Conservation (phyloP, 1,140 invertebrate genomes). For the Ephestia elutella region DNA sequence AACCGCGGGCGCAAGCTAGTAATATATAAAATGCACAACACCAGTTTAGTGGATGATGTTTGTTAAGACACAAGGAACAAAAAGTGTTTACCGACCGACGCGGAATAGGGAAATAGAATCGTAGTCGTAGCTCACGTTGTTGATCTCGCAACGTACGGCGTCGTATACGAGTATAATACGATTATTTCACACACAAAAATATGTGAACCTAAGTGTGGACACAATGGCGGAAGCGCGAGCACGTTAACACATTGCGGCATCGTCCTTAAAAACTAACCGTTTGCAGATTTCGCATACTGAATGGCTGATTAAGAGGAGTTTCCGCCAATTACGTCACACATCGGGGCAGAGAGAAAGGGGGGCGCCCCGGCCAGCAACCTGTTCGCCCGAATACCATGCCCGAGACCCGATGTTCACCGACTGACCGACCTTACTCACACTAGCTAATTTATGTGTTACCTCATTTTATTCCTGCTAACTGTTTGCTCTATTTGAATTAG, state of each 20-base stretch:
- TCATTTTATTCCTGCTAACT: too few species aligned
- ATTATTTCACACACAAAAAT: slow-evolving; percentile 16
- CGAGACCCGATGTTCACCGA: slow-evolving; percentile 10
- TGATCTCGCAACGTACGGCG: slow-evolving; percentile 8
- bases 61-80: slow-evolving; percentile 8
- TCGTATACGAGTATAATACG: slow-evolving; percentile 19
- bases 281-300: slow-evolving; percentile 48
- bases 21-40: background rate
- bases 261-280: slow-evolving; percentile 47
- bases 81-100: slow-evolving; percentile 15
- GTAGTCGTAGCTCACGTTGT: background rate
- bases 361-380: slow-evolving; percentile 19
- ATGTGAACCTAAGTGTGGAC: slow-evolving; percentile 14
- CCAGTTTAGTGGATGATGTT: background rate
- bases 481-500: too few species aligned
- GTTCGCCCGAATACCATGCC: slow-evolving; percentile 5
- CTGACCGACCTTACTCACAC: background rate
- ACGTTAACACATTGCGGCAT: slow-evolving; percentile 33
- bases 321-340: slow-evolving; percentile 39
- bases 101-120: slow-evolving; percentile 22
- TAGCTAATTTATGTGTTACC: background rate
- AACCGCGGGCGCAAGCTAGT: too few species aligned
- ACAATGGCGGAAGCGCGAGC: slow-evolving; percentile 29
- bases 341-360: slow-evolving; percentile 29
- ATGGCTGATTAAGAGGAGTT: slow-evolving; percentile 48